A percentile compares a stretch with the other conserved stretches of the same genome.
Evolutionary conservation across 2,113 vertebrate species (phyloP).

Genomic region (Prunella fulvescens): DNA sequence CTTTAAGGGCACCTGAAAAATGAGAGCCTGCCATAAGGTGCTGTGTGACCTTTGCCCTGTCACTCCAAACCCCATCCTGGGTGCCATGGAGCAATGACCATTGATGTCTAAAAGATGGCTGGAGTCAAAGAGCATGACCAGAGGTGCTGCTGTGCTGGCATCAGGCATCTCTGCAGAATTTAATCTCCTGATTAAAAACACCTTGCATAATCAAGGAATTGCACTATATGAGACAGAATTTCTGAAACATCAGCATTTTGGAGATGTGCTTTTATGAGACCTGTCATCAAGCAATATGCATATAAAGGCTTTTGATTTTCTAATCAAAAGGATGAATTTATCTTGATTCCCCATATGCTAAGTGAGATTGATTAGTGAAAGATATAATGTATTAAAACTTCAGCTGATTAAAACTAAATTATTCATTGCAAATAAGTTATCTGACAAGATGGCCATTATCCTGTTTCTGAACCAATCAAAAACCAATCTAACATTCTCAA

Average conservation of each 20-base stretch:
- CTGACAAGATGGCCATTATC: not conserved
- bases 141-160: not conserved
- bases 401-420: constrained; percentile 31
- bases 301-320: constrained; percentile 21
- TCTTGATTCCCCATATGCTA: constrained; percentile 21
- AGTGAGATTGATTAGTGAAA: constrained; percentile 30
- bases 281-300: not conserved
- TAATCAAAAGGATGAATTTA: constrained; percentile 29
- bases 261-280: not conserved
- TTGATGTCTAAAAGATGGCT: not conserved
- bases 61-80: not conserved
- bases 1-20: not conserved
- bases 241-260: not conserved
- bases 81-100: not conserved
- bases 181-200: not conserved
- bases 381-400: constrained; percentile 10
- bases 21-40: not conserved
- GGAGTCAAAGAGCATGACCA: not conserved
- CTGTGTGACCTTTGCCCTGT: not conserved
- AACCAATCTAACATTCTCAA: not conserved
- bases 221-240: not conserved
- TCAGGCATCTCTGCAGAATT: not conserved
- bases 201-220: not conserved
- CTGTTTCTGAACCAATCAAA: not conserved
- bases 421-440: constrained; percentile 34